Conservation (phyloP, 53 echinoderm and acorn worm species). For the Paelopatides confundens region DNA sequence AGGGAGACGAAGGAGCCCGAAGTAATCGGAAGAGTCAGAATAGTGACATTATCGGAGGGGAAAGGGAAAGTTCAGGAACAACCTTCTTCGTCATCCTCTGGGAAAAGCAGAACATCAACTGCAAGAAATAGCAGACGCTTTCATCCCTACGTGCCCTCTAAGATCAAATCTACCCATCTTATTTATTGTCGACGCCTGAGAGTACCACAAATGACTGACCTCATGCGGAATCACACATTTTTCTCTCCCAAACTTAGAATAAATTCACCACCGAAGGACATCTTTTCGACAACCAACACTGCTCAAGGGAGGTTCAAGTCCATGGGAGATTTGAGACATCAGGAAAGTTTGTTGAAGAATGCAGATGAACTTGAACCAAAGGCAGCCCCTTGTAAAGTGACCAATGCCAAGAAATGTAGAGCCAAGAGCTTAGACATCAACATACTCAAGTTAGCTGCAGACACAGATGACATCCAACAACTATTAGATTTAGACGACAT, state of each 20-base stretch:
- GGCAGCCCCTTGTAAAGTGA: not conserved
- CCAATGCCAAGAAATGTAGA: not conserved
- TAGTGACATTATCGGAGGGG: not conserved
- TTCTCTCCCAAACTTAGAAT: not conserved
- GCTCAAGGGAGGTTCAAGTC: conserved; percentile 18
- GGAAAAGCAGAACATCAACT: not conserved
- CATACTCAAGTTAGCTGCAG: conserved; percentile 27
- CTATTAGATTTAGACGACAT: conserved; percentile 30
- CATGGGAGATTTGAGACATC: not conserved
- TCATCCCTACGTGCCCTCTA: conserved; percentile 2
- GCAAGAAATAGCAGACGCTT: not conserved
- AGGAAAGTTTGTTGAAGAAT: conserved; percentile 26
- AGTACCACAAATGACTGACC: not conserved
- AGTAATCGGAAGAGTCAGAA: not conserved
- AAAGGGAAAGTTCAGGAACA: not conserved
- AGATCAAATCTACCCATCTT: not conserved
- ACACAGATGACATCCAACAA: not conserved
- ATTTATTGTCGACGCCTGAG: not conserved
- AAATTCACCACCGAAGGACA: not conserved
- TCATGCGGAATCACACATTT: conserved; percentile 39
- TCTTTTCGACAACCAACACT: not conserved
- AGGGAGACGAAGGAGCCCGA: not conserved
- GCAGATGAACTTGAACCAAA: conserved; percentile 10
- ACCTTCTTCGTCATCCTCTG: not conserved
- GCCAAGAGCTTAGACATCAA: conserved; percentile 8